Conservation (phyloP, 1,140 invertebrate genomes). For the Heliconius congener region DNA sequence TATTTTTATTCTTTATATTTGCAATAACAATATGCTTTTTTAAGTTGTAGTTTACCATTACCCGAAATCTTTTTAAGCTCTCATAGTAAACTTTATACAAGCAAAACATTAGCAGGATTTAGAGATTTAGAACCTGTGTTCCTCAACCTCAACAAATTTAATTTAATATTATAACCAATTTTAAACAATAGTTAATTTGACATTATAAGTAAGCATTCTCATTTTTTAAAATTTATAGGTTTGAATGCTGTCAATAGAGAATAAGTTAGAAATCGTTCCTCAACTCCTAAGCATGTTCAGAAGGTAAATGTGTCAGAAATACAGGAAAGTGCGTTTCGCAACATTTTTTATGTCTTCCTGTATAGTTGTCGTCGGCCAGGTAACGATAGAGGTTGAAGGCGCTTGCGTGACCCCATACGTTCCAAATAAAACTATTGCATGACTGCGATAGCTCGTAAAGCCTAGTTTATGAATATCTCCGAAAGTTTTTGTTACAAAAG, state of each 20-base stretch:
- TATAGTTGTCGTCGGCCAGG: slow-evolving; percentile 13
- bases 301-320: not conserved
- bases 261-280: not conserved
- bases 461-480: slow-evolving; percentile 16
- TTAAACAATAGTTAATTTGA: not conserved
- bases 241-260: not conserved
- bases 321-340: slow-evolving; percentile 2
- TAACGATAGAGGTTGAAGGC: slow-evolving; percentile 1
- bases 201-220: not conserved
- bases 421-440: slow-evolving; percentile 21
- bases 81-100: too few relatives aligned
- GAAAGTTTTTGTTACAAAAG: slow-evolving; percentile 11
- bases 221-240: not conserved
- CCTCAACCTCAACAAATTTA: too few relatives aligned
- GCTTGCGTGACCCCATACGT: slow-evolving; percentile 14
- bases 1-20: too few relatives aligned
- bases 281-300: not conserved
- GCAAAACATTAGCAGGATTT: not conserved
- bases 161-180: not conserved
- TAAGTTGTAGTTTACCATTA: too few relatives aligned
- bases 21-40: too few relatives aligned
- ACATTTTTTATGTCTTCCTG: slow-evolving; percentile 14
- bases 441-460: slow-evolving; percentile 16
- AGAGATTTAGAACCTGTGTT: not conserved
- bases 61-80: too few relatives aligned